Base-by-base conservation (phyloP, 2,888 invertebrate genomes). In the Ferrisia virgata region DNA sequence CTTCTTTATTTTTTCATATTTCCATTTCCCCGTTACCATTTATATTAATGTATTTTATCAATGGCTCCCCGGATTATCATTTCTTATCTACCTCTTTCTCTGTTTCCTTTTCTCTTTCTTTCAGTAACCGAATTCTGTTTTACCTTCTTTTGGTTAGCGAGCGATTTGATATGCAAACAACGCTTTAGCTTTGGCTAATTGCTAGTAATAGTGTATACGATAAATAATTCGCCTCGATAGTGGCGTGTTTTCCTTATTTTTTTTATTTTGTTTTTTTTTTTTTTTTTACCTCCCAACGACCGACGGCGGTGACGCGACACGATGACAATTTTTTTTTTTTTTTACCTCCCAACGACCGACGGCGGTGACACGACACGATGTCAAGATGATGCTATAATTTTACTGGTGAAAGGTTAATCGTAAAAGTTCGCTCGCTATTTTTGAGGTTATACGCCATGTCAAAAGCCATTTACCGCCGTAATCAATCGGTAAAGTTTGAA, bases 1-100 rank as follows among this genome's bases (percentile, higher is more conserved):
- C 86, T 86, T 87, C 87, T 87, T 87, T 87, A 87, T 87, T 87
- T 87, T 87, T 87, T 87, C 87, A 87, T 87, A 87, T 87, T 86
- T 87, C 87, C 86, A 87, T 87, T 87, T 86, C 87, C 85, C 86
- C 86, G 85, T 87, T 86, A 86, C 86, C 87, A 87, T 87, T 87
- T 87, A 87, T 87, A 87, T 87, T 87, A 87, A 87, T 87, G 87
- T 87, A 87, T 86, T 86, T 87, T 87, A 87, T 87, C 87, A 87
- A 87, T 87, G 87, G 87, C 86, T 87, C 87, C 87, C 87, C 86
- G 86, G 87, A 87, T 86, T 87, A 87, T 87, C 87, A 87, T 87
- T 87, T 87, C 85, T 85, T 85, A 83, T 83, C 83, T 83, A 85
- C 81, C 76, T 79, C 85, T 84, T 81, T 85, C 72, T 85, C 39